A percentile compares a stretch with the other conserved stretches of the same genome.
Conservation (phyloP, 2,888 invertebrate species). For the Quadriops clusia region DNA sequence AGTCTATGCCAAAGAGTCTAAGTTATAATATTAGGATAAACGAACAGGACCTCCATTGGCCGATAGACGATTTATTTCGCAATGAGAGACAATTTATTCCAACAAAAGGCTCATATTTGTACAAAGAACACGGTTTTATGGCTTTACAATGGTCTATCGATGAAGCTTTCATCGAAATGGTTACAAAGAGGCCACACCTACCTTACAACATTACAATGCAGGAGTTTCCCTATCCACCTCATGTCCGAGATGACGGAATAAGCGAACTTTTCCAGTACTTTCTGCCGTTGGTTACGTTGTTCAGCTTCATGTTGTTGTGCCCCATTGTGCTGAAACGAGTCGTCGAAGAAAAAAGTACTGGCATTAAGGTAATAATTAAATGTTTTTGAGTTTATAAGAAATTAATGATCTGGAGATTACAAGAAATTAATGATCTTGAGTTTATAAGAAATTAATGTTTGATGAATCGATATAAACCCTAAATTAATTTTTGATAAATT, state of each 20-base stretch:
- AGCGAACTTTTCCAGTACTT: conserved; percentile 27
- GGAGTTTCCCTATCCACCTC: conserved; percentile 46
- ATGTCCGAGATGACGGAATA: conserved; percentile 26
- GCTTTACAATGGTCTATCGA: conserved; percentile 50
- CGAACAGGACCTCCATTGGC: conserved; percentile 21
- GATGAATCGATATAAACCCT: background rate
- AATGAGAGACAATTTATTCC: conserved; percentile 6
- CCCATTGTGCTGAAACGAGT: conserved; percentile 42
- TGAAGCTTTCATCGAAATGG: conserved; percentile 39
- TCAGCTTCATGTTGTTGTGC: conserved; percentile 41
- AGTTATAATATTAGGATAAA: conserved; percentile 27
- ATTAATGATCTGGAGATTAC: background rate
- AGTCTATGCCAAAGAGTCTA: conserved; percentile 19
- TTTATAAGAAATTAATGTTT: background rate
- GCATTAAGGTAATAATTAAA: conserved; percentile 39
- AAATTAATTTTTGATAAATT: conserved; percentile 1
- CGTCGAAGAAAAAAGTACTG: conserved; percentile 48
- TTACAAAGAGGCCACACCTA: conserved; percentile 9
- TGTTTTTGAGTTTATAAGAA: background rate
- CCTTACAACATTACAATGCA: conserved; percentile 33
- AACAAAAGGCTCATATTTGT: conserved; percentile 32
- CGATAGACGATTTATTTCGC: conserved; percentile 20
- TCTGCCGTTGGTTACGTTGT: conserved; percentile 34
- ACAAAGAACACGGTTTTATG: conserved; percentile 41
- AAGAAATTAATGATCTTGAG: background rate